Conservation (phyloP, 2,113 vertebrate genomes). For the Salvator merianae region DNA sequence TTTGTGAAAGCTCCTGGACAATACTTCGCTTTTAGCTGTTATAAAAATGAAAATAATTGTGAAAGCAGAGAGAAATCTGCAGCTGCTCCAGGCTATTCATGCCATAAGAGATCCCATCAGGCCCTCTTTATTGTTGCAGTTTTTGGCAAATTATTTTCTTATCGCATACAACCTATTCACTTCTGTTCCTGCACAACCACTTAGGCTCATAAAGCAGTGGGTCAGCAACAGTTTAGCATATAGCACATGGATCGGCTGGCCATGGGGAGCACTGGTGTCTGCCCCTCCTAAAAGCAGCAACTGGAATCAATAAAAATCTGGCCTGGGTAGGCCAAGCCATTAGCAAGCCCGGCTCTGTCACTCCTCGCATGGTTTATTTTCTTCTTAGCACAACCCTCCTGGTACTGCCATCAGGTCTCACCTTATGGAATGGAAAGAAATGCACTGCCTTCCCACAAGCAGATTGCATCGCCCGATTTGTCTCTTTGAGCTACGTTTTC, state of each 20-base stretch:
- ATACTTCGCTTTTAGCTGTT: constrained; percentile 79
- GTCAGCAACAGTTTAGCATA: constrained; percentile 81
- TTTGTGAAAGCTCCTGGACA: constrained; percentile 72
- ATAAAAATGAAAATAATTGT: constrained; percentile 86
- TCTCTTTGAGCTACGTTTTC: constrained; percentile 11
- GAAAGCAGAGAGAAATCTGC: constrained; percentile 82
- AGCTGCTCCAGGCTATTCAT: constrained; percentile 84
- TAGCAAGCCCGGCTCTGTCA: constrained; percentile 53
- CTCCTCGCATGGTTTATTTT: constrained; percentile 42
- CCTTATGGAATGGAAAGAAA: constrained; percentile 28
- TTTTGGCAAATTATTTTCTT: constrained; percentile 89
- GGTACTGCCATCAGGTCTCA: constrained; percentile 35
- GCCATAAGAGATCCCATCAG: constrained; percentile 83
- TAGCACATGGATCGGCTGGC: constrained; percentile 75
- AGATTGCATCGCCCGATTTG: neutral
- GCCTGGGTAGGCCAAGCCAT: constrained; percentile 57
- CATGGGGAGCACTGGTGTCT: constrained; percentile 69
- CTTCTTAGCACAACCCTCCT: constrained; percentile 33
- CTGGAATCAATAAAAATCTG: constrained; percentile 81
- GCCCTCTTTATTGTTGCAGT: constrained; percentile 84
- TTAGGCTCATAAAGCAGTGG: constrained; percentile 81
- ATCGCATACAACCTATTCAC: constrained; percentile 86
- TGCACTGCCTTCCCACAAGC: neutral
- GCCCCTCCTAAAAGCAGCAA: constrained; percentile 76
- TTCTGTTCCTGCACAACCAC: constrained; percentile 84